A percentile compares a stretch with the other conserved stretches of the same genome.
phyloP scores from a whole-genome alignment of 2,888 invertebrate genomes.

The Lithophane socia region DNA sequence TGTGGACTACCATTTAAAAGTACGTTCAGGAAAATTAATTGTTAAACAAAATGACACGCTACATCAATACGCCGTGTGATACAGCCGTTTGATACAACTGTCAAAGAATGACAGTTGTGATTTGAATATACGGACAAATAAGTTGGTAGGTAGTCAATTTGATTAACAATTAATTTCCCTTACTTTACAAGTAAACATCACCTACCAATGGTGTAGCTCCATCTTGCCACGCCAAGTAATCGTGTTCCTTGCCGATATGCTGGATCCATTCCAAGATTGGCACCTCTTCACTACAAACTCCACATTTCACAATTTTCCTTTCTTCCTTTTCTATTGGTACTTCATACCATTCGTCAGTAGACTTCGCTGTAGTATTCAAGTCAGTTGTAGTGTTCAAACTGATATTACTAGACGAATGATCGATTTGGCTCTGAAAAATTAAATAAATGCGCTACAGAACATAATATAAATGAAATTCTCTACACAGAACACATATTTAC shows the following conservation, averaged over 20 bases:
- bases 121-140: too few species aligned
- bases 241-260: constrained; percentile 89
- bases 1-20: neutral
- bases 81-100: too few species aligned
- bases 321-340: constrained; percentile 33
- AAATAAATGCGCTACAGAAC: neutral
- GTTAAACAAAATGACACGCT: too few species aligned
- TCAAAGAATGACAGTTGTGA: too few species aligned
- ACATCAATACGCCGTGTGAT: too few species aligned
- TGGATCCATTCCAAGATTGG: constrained; percentile 82
- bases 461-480: neutral
- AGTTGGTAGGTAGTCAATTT: too few species aligned
- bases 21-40: neutral
- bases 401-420: constrained; percentile 23
- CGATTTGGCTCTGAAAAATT: constrained; percentile 31
- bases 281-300: constrained; percentile 80
- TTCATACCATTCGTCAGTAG: constrained; percentile 46
- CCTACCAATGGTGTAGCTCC: constrained; percentile 80
- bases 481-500: neutral
- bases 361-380: constrained; percentile 20
- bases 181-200: neutral
- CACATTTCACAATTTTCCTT: constrained; percentile 67
- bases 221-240: constrained; percentile 90
- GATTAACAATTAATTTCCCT: too few species aligned
- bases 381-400: constrained; percentile 39